These are phyloP conservation scores for Podilymbus podiceps DNA, from an alignment of 2,113 vertebrate genomes.

Conservation along the genomic window DNA sequence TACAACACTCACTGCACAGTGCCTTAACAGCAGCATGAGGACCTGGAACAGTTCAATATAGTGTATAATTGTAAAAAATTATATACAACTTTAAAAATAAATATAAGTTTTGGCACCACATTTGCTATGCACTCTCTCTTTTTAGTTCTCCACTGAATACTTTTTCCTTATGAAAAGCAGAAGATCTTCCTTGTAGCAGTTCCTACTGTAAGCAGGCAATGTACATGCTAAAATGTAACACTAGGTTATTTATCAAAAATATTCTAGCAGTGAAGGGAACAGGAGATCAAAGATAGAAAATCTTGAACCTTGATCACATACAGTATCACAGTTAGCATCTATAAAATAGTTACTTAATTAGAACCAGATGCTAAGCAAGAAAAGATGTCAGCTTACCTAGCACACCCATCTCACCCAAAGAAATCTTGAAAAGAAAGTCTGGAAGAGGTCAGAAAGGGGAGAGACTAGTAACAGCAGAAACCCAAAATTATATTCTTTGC, in stretches of 20 bases:
- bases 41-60: background rate
- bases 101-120: background rate
- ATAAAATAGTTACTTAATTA: background rate
- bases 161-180: background rate
- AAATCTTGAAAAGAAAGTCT: background rate
- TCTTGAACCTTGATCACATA: background rate
- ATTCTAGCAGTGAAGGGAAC: background rate
- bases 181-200: background rate
- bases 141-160: background rate
- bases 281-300: background rate
- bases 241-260: background rate
- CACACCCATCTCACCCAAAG: background rate
- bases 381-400: background rate
- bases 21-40: background rate
- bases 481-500: background rate
- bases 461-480: background rate
- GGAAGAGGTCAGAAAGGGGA: background rate
- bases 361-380: background rate
- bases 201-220: background rate
- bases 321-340: background rate
- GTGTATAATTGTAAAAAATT: background rate
- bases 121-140: background rate
- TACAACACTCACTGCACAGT: background rate
- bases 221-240: background rate
- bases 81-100: background rate